These are phyloP conservation scores for Heteronetta atricapilla DNA, from an alignment of 2,113 vertebrate species.

Conservation along the genomic window DNA sequence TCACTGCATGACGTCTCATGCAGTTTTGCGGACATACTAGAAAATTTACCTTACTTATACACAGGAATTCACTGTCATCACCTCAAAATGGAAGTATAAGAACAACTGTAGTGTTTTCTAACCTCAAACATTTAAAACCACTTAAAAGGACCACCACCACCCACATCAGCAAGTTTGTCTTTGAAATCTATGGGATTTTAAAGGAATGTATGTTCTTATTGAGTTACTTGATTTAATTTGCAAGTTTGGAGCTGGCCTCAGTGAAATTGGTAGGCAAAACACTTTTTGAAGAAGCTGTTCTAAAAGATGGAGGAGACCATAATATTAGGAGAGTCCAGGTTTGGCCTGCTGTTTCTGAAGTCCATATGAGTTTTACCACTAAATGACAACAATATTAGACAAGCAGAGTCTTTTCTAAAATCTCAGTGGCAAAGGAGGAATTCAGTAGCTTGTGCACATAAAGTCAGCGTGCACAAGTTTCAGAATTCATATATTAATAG, in stretches of 20 bases:
- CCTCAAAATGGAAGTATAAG: neutral
- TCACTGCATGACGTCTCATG: neutral
- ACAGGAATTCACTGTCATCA: neutral
- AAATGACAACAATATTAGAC: neutral
- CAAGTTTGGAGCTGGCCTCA: neutral
- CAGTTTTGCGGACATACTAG: neutral
- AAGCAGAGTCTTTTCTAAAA: neutral
- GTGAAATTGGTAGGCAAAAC: neutral
- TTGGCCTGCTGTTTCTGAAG: neutral
- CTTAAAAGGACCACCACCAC: neutral
- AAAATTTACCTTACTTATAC: neutral
- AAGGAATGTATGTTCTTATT: neutral
- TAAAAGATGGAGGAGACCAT: neutral
- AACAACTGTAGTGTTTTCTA: neutral
- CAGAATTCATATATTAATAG: neutral
- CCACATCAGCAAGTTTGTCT: neutral
- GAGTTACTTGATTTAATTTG: neutral
- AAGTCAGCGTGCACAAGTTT: neutral
- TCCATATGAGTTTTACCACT: neutral
- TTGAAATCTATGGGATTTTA: neutral
- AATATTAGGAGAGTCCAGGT: neutral
- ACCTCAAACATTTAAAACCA: neutral
- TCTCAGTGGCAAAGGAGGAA: neutral
- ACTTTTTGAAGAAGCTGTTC: neutral
- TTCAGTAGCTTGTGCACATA: neutral